Evolutionary conservation across 2,888 invertebrate genomes (phyloP), one percentile per base, ranked within the genome.

Genomic region (Athalia rosae): DNA sequence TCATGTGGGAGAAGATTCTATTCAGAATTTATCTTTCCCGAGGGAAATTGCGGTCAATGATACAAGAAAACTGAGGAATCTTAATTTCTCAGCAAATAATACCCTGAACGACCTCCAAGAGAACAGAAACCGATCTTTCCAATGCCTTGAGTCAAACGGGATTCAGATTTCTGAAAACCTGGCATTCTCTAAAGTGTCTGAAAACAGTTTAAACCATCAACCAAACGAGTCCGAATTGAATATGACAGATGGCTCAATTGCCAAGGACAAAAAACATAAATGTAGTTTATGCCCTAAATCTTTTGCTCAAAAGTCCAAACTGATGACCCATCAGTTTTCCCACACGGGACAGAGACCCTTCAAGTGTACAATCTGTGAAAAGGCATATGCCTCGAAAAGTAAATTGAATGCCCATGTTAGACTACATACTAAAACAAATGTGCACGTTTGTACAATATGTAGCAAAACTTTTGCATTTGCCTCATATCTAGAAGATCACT

Each of bases 391-490:
- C 0, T 87, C 89, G 0, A 89, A 87, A 59, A 90, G 89, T 79
- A 90, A 90, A 80, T 79, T 90, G 11, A 87, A 87, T 71, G 89
- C 90, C 8, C 90, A 90, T 50, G 79, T 84, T 64, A 84, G 88
- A 77, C 71, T 90, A 4, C 90, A 90, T 76, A 88, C 89, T 0
- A 83, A 83, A 78, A 86, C 84, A 3, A 87, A 89, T 67, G 82
- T 89, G 48, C 87, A 90, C 79, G 86, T 84, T 4, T 90, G 90
- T 74, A 84, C 84, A 50, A 80, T 89, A 7, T 90, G 90, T 79
- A 85, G 89, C 13, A 90, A 90, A 79, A 84, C 85, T 58, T 90
- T 90, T 79, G 81, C 89, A 0, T 90, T 90, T 81, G 90, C 89
- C 0, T 90, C 90, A 0, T 90, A 90, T 66, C 80, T 90, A 13